phyloP scores from a whole-genome alignment of 2,797 vertebrate species.

The Sebastes reedi region DNA sequence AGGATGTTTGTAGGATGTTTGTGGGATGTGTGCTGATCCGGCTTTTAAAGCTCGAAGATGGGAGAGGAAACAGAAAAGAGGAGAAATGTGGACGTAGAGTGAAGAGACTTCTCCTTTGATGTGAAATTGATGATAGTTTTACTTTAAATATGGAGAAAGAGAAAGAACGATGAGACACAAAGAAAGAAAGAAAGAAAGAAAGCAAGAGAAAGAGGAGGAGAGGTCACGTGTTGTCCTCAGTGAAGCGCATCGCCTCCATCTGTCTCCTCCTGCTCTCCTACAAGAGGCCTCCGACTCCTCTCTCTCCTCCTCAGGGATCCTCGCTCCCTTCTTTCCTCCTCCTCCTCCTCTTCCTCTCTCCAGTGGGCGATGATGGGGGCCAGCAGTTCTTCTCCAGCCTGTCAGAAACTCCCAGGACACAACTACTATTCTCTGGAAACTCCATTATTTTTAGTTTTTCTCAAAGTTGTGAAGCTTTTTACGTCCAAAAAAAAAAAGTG shows the following conservation, averaged over 20 bases:
- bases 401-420: slow-evolving; percentile 60
- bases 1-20: too few relatives aligned
- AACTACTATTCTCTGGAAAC: slow-evolving; percentile 27
- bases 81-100: neutral
- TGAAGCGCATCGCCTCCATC: slow-evolving; percentile 50
- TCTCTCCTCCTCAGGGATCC: slow-evolving; percentile 44
- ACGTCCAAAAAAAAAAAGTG: neutral
- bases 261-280: slow-evolving; percentile 27
- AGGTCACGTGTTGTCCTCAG: slow-evolving; percentile 39
- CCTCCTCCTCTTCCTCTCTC: slow-evolving; percentile 13
- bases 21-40: too few relatives aligned
- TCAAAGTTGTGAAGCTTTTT: slow-evolving; percentile 25
- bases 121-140: slow-evolving; percentile 3
- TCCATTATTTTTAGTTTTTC: slow-evolving; percentile 50
- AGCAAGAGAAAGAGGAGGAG: neutral
- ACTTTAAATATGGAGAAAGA: neutral
- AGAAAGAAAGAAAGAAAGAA: neutral
- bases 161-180: neutral
- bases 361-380: slow-evolving; percentile 59
- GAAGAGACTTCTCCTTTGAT: neutral
- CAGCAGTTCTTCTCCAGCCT: slow-evolving; percentile 47
- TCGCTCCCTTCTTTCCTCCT: slow-evolving; percentile 9
- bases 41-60: too few relatives aligned
- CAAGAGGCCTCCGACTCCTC: slow-evolving; percentile 43
- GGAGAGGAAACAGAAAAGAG: too few relatives aligned